Base-by-base conservation (phyloP, 1,140 invertebrate genomes). In the Trinorchestia longiramus region DNA sequence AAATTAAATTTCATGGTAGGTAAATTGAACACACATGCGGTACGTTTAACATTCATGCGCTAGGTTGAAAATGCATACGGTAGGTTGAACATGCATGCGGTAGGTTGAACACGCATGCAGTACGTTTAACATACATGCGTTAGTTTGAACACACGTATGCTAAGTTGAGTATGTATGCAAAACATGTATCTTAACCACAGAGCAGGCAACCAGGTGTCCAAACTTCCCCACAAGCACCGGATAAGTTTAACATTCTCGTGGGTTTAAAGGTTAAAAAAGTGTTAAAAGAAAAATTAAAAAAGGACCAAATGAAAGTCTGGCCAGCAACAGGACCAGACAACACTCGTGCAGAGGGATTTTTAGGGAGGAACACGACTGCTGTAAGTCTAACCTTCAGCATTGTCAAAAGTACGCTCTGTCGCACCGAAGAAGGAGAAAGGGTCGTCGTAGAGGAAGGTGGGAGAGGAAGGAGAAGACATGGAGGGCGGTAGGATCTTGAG, bases 401-500 rank as follows among this genome's bases (percentile, higher is more conserved):
- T 91, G 88, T 91, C 88, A 91, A 42, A 91, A 43, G 88, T 91
- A 41, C 88, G 43, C 0, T 23, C 88, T 43, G 88, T 91, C 3
- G 19, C 41, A 43, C 41, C 43, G 43, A 91, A 91, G 88, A 91
- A 91, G 88, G 88, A 42, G 88, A 91, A 91, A 43, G 88, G 88
- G 88, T 91, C 88, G 28, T 91, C 88, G 88, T 91, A 91, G 88
- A 91, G 88, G 43, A 36, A 91, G 4, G 88, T 42, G 88, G 88
- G 43, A 41, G 88, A 91, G 62, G 62, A 15, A 36, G 88, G 88
- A 41, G 88, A 91, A 15, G 88, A 42, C 62, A 77, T 15, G 88
- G 88, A 41, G 11, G 88, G 41, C 41, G 88, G 43, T 15, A 42
- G 41, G 6, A 42, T 23, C 41, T 91, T 91, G 88, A 91, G 88